phyloP scores from a whole-genome alignment of 2,888 invertebrate genomes.

The Meloe dianella region DNA sequence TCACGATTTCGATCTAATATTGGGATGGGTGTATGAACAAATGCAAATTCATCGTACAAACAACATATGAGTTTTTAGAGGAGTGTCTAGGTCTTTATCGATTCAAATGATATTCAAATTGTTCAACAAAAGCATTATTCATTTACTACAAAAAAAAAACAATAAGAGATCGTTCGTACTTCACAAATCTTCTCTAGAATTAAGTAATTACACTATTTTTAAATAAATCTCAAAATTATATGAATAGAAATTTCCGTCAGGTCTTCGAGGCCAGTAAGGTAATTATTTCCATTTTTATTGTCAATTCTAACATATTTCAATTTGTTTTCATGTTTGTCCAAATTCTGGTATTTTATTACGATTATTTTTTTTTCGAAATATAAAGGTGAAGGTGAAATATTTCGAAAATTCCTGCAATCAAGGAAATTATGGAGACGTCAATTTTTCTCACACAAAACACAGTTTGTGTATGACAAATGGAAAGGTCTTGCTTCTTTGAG shows the following conservation, averaged over 20 bases:
- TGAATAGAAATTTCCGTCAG: background rate
- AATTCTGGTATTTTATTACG: background rate
- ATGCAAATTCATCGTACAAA: constrained; percentile 15
- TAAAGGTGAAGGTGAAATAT: constrained; percentile 3
- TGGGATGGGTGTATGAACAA: constrained; percentile 19
- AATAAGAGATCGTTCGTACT: background rate
- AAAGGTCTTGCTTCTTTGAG: too few species aligned
- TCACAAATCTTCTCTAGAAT: background rate
- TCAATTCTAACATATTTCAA: background rate
- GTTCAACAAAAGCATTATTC: background rate
- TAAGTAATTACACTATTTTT: background rate
- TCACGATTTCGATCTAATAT: constrained; percentile 21
- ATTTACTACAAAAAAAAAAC: background rate
- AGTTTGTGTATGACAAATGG: too few species aligned
- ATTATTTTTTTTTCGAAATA: background rate
- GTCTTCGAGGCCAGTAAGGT: background rate
- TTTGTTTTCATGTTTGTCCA: background rate
- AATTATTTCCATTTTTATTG: background rate
- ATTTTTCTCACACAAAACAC: too few species aligned
- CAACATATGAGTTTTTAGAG: background rate
- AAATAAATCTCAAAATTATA: background rate
- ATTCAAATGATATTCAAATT: background rate
- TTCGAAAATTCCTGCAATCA: background rate
- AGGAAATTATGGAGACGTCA: too few species aligned
- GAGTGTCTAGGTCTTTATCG: background rate